Percentiles rank a stretch among this genome's conserved stretches.
phyloP scores from a whole-genome alignment of 2,797 vertebrate species.

The Carduelis carduelis region DNA sequence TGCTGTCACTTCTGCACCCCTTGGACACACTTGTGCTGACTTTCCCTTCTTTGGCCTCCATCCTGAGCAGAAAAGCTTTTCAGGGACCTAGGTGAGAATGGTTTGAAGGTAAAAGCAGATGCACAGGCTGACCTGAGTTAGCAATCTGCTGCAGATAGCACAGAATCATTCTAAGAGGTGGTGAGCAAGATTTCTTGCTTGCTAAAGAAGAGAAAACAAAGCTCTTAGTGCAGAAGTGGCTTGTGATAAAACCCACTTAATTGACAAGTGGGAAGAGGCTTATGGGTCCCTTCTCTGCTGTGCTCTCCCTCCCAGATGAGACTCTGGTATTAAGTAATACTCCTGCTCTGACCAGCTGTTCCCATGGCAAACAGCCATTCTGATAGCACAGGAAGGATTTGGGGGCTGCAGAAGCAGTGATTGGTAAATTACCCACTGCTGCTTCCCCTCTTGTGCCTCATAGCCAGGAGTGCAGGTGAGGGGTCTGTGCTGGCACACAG shows the following conservation, averaged over 20 bases:
- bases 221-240: background rate
- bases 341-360: background rate
- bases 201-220: background rate
- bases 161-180: background rate
- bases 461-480: rapidly evolving
- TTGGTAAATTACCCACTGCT: background rate
- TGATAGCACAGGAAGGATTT: background rate
- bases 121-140: background rate
- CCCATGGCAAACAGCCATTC: background rate
- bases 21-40: background rate
- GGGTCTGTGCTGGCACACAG: background rate
- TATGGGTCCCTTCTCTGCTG: background rate
- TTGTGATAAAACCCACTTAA: background rate
- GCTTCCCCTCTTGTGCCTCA: background rate
- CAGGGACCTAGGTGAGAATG: background rate
- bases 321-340: background rate
- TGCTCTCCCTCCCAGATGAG: background rate
- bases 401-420: background rate
- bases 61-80: background rate
- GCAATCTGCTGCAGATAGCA: background rate
- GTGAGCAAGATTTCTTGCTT: background rate
- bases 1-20: background rate
- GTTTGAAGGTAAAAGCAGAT: background rate
- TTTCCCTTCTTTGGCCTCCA: background rate
- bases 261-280: background rate